phyloP scores from a whole-genome alignment of 2,113 vertebrate species.

The Arenaria interpres region DNA sequence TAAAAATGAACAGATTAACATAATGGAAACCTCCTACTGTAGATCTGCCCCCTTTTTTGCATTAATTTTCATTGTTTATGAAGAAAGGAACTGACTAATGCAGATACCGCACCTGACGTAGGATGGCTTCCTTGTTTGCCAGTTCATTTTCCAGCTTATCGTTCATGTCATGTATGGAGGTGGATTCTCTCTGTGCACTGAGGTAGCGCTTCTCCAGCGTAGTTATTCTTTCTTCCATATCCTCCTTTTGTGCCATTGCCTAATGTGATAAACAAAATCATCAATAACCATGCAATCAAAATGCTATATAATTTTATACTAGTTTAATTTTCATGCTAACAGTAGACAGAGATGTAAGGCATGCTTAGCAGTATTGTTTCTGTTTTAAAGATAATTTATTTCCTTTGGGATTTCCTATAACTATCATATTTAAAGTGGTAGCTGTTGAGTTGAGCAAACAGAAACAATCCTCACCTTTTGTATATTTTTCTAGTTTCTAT shows the following conservation, averaged over 20 bases:
- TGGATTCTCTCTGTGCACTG: conserved; percentile 97
- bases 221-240: conserved; percentile 98
- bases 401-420: background rate
- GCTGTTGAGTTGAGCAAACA: background rate
- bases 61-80: background rate
- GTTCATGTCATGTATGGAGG: conserved; percentile 98
- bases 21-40: background rate
- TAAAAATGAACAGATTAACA: background rate
- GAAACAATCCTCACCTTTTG: background rate
- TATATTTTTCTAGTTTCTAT: background rate
- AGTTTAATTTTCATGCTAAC: background rate
- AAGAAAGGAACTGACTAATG: background rate
- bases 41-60: background rate
- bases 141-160: conserved; percentile 98
- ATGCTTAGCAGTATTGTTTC: background rate
- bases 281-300: background rate
- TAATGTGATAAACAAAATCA: conserved; percentile 35
- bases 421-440: background rate
- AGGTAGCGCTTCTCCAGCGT: conserved; percentile 98
- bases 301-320: background rate
- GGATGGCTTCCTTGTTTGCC: conserved; percentile 97
- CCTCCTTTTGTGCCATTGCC: conserved; percentile 99
- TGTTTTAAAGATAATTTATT: background rate
- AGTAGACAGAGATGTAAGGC: background rate
- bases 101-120: conserved; percentile 87